Evolutionary conservation across 2,797 vertebrate genomes (phyloP).

Genomic region (Sciurus carolinensis): DNA sequence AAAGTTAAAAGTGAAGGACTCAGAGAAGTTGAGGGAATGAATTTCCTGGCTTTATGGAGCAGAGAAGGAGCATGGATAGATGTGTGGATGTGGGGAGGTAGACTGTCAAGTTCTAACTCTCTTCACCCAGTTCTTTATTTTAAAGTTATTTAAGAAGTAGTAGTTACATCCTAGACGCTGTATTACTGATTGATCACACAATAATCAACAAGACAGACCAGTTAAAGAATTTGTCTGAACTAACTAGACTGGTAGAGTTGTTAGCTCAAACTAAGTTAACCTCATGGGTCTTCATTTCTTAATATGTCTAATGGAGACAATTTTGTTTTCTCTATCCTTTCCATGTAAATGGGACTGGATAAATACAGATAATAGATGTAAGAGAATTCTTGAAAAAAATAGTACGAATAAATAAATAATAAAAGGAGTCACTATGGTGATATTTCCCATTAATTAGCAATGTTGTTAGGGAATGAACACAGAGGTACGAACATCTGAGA

Average conservation of each 20-base stretch:
- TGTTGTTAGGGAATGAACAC: too few relatives aligned
- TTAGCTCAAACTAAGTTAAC: neutral
- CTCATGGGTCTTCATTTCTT: neutral
- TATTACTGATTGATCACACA: neutral
- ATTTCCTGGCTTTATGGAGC: neutral
- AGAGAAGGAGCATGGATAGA: neutral
- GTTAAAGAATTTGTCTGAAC: fast-evolving
- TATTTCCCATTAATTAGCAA: neutral
- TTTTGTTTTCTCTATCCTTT: neutral
- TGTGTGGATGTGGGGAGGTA: neutral
- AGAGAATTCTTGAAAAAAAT: neutral
- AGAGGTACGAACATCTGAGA: neutral
- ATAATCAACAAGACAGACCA: neutral
- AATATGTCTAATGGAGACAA: neutral
- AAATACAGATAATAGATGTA: neutral
- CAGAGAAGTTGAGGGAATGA: neutral
- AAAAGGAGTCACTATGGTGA: neutral
- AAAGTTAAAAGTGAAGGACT: constrained; percentile 31
- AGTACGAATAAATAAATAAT: neutral
- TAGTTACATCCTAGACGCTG: neutral
- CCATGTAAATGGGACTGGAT: neutral
- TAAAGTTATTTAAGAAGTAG: neutral
- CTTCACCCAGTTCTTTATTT: neutral
- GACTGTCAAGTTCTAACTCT: neutral
- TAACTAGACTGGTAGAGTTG: fast-evolving